Evolutionary conservation across 2,113 vertebrate species (phyloP).

Genomic region (Microcebus griseorufus): DNA sequence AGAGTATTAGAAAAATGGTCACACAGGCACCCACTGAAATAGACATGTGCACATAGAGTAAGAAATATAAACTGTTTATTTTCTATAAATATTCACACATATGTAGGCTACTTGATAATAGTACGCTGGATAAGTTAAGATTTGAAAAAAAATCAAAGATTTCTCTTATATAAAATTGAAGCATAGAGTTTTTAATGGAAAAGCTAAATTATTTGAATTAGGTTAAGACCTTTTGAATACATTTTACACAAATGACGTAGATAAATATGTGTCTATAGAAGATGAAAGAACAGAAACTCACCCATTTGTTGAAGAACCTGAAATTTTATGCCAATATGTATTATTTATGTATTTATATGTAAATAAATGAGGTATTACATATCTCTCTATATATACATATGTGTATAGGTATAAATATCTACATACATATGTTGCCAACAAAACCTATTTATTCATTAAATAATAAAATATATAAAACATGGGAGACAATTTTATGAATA

Average conservation of each 20-base stretch:
- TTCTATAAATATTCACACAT: background rate
- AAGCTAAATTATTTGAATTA: background rate
- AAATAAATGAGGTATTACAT: background rate
- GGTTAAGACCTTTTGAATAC: background rate
- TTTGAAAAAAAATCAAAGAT: background rate
- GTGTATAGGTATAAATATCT: background rate
- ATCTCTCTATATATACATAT: background rate
- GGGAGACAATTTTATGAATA: background rate
- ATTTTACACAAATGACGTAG: background rate
- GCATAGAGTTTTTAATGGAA: background rate
- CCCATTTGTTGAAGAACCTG: background rate
- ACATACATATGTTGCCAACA: background rate
- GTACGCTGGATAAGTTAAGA: background rate
- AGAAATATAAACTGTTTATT: background rate
- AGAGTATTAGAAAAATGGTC: too few relatives aligned
- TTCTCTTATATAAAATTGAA: background rate
- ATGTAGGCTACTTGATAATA: background rate
- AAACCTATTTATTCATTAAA: background rate
- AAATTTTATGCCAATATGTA: background rate
- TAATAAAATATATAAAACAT: background rate
- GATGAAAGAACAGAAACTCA: background rate
- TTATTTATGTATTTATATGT: background rate
- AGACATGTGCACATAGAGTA: background rate
- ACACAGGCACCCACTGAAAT: background rate
- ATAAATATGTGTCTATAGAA: background rate